Evolutionary conservation across 2,113 vertebrate species (phyloP).

Genomic region (Rana temporaria): DNA sequence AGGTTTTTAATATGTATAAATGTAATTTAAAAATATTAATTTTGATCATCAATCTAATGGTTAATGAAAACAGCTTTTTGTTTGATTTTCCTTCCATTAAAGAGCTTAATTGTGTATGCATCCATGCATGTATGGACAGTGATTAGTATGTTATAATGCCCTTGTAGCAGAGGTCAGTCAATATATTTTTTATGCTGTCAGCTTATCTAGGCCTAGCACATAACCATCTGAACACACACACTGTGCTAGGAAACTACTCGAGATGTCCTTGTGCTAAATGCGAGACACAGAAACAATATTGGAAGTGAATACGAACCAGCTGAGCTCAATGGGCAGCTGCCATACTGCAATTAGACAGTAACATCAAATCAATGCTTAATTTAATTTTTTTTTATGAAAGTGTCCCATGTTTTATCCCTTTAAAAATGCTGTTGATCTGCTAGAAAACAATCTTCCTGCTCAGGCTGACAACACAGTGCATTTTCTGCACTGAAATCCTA

Average conservation of each 20-base stretch:
- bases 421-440: too few relatives aligned
- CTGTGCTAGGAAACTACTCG: background rate
- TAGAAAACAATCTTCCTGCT: background rate
- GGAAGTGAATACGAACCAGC: background rate
- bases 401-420: too few relatives aligned
- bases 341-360: background rate
- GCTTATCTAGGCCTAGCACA: constrained; percentile 1
- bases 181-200: constrained; percentile 29
- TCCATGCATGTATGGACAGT: background rate
- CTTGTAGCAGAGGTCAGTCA: constrained; percentile 5
- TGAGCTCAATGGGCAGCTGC: constrained; percentile 7
- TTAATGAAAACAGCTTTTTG: background rate
- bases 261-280: background rate
- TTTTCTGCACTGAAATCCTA: too few relatives aligned
- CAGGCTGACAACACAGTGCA: too few relatives aligned
- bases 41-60: too few relatives aligned
- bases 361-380: too few relatives aligned
- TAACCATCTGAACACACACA: background rate
- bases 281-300: background rate
- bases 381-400: too few relatives aligned
- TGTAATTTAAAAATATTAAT: too few relatives aligned
- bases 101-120: constrained; percentile 8
- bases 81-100: constrained; percentile 12
- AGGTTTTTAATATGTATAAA: too few relatives aligned
- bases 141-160: constrained; percentile 9